Evolutionary conservation across 2,888 invertebrate species (phyloP).

Genomic region (Drosophila kanekoi): DNA sequence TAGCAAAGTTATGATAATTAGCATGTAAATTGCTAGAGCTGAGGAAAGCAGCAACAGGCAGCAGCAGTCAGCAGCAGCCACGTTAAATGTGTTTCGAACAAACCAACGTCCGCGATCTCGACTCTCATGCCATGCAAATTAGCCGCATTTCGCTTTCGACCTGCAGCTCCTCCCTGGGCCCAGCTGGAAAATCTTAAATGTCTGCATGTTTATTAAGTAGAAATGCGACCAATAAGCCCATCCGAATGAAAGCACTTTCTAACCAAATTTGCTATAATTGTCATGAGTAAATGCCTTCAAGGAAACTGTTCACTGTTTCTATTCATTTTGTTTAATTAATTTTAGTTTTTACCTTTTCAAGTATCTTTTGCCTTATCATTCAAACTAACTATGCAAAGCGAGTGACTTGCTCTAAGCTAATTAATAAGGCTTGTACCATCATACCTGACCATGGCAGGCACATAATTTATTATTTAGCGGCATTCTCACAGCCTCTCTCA

Average conservation of each 20-base stretch:
- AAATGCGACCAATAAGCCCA: constrained; percentile 36
- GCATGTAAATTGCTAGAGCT: constrained; percentile 68
- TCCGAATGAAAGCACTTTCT: constrained; percentile 40
- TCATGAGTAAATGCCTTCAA: constrained; percentile 15
- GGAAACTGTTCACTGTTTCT: constrained; percentile 7
- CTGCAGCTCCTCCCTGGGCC: constrained; percentile 49
- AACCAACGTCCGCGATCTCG: constrained; percentile 46
- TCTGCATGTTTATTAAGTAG: constrained; percentile 42
- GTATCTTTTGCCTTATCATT: constrained; percentile 44
- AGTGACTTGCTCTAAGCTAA: constrained; percentile 57
- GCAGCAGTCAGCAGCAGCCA: constrained; percentile 20
- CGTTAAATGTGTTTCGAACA: constrained; percentile 40
- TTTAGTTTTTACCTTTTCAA: constrained; percentile 1
- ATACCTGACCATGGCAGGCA: neutral
- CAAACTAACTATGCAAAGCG: constrained; percentile 52
- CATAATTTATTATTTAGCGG: constrained; percentile 45
- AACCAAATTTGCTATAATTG: constrained; percentile 25
- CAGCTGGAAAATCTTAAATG: constrained; percentile 24
- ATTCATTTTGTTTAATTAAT: too few species aligned
- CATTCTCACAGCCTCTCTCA: constrained; percentile 60
- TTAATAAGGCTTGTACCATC: constrained; percentile 47
- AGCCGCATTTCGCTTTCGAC: constrained; percentile 58
- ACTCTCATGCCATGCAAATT: constrained; percentile 53
- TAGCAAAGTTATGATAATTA: constrained; percentile 75
- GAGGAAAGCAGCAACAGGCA: constrained; percentile 59